A percentile compares a stretch with the other conserved stretches of the same genome.
These are phyloP conservation scores for Pagrus major DNA, from an alignment of 2,113 vertebrate species.

Conservation along the genomic window DNA sequence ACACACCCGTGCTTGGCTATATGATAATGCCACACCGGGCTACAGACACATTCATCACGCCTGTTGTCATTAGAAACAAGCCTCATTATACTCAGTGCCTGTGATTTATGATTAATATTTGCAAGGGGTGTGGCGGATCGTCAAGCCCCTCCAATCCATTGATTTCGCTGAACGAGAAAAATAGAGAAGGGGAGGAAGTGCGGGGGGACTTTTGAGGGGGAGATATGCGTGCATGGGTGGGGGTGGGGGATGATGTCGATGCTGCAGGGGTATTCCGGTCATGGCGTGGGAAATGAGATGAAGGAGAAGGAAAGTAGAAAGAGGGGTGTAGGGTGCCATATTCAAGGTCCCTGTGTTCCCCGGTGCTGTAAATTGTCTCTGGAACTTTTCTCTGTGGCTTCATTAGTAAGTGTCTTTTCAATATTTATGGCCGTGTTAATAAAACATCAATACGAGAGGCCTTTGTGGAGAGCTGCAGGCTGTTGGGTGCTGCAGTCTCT, in stretches of 20 bases:
- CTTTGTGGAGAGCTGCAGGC: slow-evolving; percentile 67
- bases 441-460: slow-evolving; percentile 79
- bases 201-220: background rate
- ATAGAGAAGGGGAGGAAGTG: slow-evolving; percentile 16
- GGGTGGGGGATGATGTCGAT: slow-evolving; percentile 11
- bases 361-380: slow-evolving; percentile 68
- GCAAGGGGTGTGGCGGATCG: slow-evolving; percentile 62
- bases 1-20: slow-evolving; percentile 42
- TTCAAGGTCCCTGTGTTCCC: slow-evolving; percentile 61
- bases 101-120: slow-evolving; percentile 79
- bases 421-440: slow-evolving; percentile 83
- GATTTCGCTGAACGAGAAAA: slow-evolving; percentile 62
- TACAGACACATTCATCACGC: slow-evolving; percentile 74
- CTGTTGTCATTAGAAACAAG: slow-evolving; percentile 76
- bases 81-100: slow-evolving; percentile 69
- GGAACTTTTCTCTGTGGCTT: slow-evolving; percentile 72
- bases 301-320: slow-evolving; percentile 42
- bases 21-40: slow-evolving; percentile 55
- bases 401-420: slow-evolving; percentile 82
- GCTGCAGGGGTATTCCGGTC: slow-evolving; percentile 50
- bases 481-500: slow-evolving; percentile 47
- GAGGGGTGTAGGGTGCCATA: slow-evolving; percentile 36
- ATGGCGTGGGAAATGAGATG: slow-evolving; percentile 52
- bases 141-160: slow-evolving; percentile 68
- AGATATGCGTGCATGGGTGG: slow-evolving; percentile 9